These are phyloP conservation scores for Lateolabrax maculatus DNA, from an alignment of 2,797 vertebrate species.

Conservation along the genomic window DNA sequence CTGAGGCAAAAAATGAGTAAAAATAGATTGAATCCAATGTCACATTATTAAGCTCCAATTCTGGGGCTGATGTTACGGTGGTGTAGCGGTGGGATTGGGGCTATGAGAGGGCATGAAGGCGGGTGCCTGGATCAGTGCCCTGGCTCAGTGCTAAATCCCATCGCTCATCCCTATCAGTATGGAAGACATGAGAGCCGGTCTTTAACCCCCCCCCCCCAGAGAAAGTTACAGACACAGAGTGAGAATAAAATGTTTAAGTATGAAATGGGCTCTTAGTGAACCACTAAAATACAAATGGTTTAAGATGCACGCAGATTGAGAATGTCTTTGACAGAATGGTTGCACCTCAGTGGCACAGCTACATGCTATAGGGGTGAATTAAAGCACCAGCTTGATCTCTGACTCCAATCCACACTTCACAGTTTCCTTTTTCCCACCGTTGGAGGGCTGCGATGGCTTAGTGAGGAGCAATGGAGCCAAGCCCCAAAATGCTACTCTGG, in stretches of 20 bases:
- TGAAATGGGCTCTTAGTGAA: slow-evolving; percentile 44
- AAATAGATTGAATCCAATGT: slow-evolving; percentile 65
- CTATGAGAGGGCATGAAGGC: slow-evolving; percentile 56
- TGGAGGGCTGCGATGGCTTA: slow-evolving; percentile 18
- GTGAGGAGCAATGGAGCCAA: slow-evolving; percentile 28
- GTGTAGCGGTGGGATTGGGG: slow-evolving; percentile 67
- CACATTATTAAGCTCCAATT: slow-evolving; percentile 68
- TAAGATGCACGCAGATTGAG: slow-evolving; percentile 28
- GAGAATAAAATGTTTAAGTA: slow-evolving; percentile 56
- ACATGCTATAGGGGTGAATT: slow-evolving; percentile 36
- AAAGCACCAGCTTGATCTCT: slow-evolving; percentile 50
- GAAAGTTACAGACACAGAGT: slow-evolving; percentile 28
- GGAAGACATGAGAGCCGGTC: slow-evolving; percentile 57
- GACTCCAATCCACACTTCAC: slow-evolving; percentile 43
- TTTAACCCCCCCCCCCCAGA: slow-evolving; percentile 26
- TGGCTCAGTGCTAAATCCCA: slow-evolving; percentile 74
- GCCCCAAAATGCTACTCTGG: slow-evolving; percentile 18
- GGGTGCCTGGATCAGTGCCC: slow-evolving; percentile 70
- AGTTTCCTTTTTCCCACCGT: slow-evolving; percentile 25
- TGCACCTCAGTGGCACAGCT: slow-evolving; percentile 18
- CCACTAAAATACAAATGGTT: slow-evolving; percentile 26
- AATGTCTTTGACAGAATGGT: slow-evolving; percentile 21
- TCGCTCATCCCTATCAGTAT: slow-evolving; percentile 68
- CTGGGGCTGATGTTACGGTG: slow-evolving; percentile 57
- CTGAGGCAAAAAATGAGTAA: slow-evolving; percentile 38